Evolutionary conservation across 2,888 invertebrate species (phyloP).

Genomic region (Neoitamus cyanurus): DNA sequence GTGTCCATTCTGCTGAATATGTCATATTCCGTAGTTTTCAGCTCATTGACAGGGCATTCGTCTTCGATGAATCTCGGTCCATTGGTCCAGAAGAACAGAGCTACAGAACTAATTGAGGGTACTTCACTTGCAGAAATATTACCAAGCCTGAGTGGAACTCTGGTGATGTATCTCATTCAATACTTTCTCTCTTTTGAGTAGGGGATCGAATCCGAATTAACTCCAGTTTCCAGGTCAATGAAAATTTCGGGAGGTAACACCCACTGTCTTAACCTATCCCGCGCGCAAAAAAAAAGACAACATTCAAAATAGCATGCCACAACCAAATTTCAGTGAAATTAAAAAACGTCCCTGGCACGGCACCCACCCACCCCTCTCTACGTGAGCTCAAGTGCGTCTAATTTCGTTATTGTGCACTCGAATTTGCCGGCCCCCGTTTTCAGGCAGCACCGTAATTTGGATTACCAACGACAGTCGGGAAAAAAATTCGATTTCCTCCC

Average conservation of each 20-base stretch:
- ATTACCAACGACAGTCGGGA: slow-evolving; percentile 27
- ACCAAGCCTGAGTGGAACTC: background rate
- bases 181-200: background rate
- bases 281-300: background rate
- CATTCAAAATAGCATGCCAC: background rate
- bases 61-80: background rate
- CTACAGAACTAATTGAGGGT: background rate
- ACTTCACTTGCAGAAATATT: slow-evolving; percentile 8
- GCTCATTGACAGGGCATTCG: background rate
- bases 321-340: background rate
- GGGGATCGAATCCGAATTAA: background rate
- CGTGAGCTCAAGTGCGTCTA: slow-evolving; percentile 30
- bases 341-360: background rate
- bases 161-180: background rate
- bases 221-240: slow-evolving; percentile 19
- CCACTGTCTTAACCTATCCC: slow-evolving; percentile 8
- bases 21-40: background rate
- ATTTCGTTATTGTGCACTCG: slow-evolving; percentile 50
- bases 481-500: slow-evolving; percentile 51
- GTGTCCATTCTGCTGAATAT: background rate
- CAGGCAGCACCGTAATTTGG: slow-evolving; percentile 46
- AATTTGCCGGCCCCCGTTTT: slow-evolving; percentile 46
- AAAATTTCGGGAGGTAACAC: background rate
- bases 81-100: background rate
- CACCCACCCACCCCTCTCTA: background rate